Evolutionary conservation across 2,113 vertebrate species (phyloP).

Genomic region (Xerus inauris): DNA sequence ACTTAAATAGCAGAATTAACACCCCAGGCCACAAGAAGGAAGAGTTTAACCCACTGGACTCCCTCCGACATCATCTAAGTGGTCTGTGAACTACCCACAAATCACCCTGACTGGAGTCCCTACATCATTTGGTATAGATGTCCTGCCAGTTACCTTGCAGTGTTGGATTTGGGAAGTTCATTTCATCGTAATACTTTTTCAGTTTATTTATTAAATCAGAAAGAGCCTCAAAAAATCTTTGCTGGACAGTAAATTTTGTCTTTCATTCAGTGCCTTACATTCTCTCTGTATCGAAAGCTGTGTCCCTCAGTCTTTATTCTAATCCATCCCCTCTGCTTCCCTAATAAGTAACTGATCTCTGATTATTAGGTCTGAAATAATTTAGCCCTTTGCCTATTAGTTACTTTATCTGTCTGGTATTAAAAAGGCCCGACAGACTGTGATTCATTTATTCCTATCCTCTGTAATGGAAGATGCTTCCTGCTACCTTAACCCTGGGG

Average conservation of each 20-base stretch:
- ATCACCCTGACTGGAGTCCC: accelerated
- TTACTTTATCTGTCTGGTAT: neutral
- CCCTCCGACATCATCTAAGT: neutral
- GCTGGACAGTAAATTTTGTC: neutral
- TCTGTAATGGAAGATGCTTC: neutral
- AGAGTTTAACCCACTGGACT: no score
- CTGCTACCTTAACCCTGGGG: neutral
- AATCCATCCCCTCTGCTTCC: neutral
- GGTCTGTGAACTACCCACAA: neutral
- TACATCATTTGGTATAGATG: accelerated
- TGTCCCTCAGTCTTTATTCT: neutral
- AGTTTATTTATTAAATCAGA: neutral
- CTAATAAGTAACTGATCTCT: neutral
- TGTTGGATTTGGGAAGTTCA: neutral
- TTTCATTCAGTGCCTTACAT: neutral
- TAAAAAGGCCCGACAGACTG: neutral
- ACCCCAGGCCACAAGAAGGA: neutral
- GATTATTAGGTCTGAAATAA: neutral
- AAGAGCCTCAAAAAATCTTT: neutral
- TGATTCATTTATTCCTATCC: neutral
- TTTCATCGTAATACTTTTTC: neutral
- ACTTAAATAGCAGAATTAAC: accelerated
- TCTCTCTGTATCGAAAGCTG: neutral
- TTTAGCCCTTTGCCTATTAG: neutral
- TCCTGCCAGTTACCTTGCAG: neutral